Evolutionary conservation across 2,888 invertebrate genomes (phyloP).

Genomic region (Lasioglossum villosulum): DNA sequence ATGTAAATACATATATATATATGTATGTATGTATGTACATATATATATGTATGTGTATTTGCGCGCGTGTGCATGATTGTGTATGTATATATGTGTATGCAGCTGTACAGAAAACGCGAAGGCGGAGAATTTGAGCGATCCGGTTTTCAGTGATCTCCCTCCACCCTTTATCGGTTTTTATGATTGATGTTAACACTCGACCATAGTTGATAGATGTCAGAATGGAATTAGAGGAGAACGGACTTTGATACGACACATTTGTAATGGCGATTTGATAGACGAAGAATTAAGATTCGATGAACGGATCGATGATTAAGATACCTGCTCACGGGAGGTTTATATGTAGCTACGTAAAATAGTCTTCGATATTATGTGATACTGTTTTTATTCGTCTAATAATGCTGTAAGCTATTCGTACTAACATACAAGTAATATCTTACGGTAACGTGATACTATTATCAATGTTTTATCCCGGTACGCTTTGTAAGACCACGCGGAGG

Average conservation of each 20-base stretch:
- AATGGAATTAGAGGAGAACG: conserved; percentile 33
- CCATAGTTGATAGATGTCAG: conserved; percentile 12
- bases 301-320: conserved; percentile 24
- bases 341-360: conserved; percentile 33
- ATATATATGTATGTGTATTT: conserved; percentile 5
- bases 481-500: conserved; percentile 22
- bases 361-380: conserved; percentile 46
- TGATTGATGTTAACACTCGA: conserved; percentile 10
- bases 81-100: conserved; percentile 25
- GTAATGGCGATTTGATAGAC: conserved; percentile 42
- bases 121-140: conserved; percentile 42
- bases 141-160: conserved; percentile 37
- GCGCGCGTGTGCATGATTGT: not conserved
- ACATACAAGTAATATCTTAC: not conserved
- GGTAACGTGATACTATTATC: conserved; percentile 28
- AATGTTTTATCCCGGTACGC: conserved; percentile 18
- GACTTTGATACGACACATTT: conserved; percentile 55
- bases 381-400: conserved; percentile 33
- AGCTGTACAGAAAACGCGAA: conserved; percentile 50
- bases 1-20: not conserved
- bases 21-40: not conserved
- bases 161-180: conserved; percentile 23
- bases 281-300: conserved; percentile 34
- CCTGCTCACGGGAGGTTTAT: conserved; percentile 36
- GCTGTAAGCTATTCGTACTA: conserved; percentile 26